Conservation (phyloP, 2,113 vertebrate genomes). For the Bubo blakistoni region DNA sequence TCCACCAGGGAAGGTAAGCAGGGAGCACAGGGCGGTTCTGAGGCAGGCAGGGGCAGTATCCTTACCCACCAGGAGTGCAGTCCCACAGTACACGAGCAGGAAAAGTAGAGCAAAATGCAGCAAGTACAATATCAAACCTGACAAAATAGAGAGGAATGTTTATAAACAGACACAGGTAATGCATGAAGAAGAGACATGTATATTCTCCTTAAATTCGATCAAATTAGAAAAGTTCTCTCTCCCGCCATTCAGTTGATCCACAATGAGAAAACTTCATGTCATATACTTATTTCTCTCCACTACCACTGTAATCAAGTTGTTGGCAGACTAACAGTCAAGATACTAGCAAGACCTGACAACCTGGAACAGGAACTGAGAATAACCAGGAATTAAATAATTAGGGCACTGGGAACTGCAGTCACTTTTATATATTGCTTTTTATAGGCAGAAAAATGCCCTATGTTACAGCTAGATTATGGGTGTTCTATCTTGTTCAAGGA, state of each 20-base stretch:
- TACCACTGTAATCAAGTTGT: not conserved
- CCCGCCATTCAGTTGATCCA: not conserved
- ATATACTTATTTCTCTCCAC: not conserved
- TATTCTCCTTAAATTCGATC: not conserved
- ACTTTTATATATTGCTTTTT: not conserved
- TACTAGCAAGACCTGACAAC: not conserved
- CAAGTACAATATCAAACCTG: not conserved
- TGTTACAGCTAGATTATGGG: not conserved
- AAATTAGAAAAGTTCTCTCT: not conserved
- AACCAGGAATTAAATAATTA: not conserved
- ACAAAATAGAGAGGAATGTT: not conserved
- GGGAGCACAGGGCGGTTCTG: not conserved
- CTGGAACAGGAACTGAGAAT: not conserved
- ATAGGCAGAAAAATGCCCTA: not conserved
- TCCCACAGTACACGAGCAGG: accelerated
- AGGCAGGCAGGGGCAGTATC: not conserved
- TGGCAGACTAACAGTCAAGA: not conserved
- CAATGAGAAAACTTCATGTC: not conserved
- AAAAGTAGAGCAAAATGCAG: not conserved
- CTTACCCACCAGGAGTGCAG: not conserved
- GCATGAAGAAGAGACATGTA: not conserved
- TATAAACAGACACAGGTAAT: not conserved
- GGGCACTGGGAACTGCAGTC: not conserved
- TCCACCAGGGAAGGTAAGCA: not conserved
- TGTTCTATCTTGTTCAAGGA: not conserved